Evolutionary conservation across 2,888 invertebrate species (phyloP).

Genomic region (Seira ritae): DNA sequence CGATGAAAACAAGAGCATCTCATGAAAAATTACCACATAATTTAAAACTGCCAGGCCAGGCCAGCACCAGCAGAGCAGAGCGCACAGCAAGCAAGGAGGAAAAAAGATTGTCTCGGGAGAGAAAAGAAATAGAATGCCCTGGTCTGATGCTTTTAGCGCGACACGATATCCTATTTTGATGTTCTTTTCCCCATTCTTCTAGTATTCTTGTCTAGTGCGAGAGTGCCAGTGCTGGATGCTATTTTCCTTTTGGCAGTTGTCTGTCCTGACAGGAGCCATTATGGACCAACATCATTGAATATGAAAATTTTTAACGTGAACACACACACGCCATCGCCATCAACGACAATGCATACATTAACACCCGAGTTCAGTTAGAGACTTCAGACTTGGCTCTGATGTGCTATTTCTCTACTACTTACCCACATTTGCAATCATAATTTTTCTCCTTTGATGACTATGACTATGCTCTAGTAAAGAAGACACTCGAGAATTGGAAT

Average conservation of each 20-base stretch:
- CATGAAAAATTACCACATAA: constrained; percentile 60
- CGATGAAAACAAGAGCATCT: constrained; percentile 36
- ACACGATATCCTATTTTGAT: neutral
- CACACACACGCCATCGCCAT: too few species aligned
- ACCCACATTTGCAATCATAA: constrained; percentile 62
- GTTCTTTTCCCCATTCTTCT: constrained; percentile 5
- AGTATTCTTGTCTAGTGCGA: too few species aligned
- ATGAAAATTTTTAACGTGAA: constrained; percentile 27
- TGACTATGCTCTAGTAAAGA: neutral
- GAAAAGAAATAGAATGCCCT: neutral
- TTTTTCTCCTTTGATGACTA: constrained; percentile 21
- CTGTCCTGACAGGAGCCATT: neutral
- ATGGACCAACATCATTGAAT: constrained; percentile 25
- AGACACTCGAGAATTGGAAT: neutral
- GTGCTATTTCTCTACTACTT: too few species aligned
- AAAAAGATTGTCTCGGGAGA: neutral
- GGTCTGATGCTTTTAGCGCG: neutral
- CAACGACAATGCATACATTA: constrained; percentile 55
- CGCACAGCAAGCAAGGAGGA: neutral
- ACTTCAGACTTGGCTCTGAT: too few species aligned
- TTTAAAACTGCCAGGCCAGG: constrained; percentile 56
- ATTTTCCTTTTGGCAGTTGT: constrained; percentile 54
- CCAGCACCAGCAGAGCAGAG: too few species aligned
- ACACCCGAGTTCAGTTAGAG: constrained; percentile 43
- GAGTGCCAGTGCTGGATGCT: too few species aligned